Conservation (phyloP, 2,797 vertebrate genomes). For the Delichon dasypus region DNA sequence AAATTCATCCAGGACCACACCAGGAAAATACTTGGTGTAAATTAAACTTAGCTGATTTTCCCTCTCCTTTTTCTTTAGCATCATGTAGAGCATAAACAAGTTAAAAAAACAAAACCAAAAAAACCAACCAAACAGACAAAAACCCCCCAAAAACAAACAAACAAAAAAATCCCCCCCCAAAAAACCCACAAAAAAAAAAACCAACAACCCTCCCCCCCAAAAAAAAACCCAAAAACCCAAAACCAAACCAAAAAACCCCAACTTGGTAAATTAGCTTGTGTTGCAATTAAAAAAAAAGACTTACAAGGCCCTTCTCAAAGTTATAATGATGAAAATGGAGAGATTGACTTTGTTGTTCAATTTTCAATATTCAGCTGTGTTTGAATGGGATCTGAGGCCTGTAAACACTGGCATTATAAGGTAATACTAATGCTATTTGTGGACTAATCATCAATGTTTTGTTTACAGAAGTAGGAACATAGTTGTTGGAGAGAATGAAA, state of each 20-base stretch:
- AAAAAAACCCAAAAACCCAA: fast-evolving
- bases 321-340: background rate
- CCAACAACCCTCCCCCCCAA: too few relatives aligned
- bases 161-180: too few relatives aligned
- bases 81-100: background rate
- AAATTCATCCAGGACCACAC: background rate
- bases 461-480: background rate
- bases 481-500: too few relatives aligned
- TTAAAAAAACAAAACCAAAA: background rate
- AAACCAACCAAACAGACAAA: background rate
- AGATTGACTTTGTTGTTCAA: background rate
- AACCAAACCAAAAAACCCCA: background rate
- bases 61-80: background rate
- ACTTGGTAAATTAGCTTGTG: background rate
- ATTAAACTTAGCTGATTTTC: background rate
- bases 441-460: background rate
- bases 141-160: too few relatives aligned
- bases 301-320: background rate
- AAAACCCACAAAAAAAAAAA: too few relatives aligned
- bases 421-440: background rate
- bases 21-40: background rate
- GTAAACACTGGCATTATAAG: background rate
- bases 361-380: background rate
- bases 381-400: background rate
- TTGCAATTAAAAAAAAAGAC: background rate